A percentile compares a stretch with the other conserved stretches of the same genome.
phyloP scores from a whole-genome alignment of 2,797 vertebrate species.

The Myotis daubentonii region DNA sequence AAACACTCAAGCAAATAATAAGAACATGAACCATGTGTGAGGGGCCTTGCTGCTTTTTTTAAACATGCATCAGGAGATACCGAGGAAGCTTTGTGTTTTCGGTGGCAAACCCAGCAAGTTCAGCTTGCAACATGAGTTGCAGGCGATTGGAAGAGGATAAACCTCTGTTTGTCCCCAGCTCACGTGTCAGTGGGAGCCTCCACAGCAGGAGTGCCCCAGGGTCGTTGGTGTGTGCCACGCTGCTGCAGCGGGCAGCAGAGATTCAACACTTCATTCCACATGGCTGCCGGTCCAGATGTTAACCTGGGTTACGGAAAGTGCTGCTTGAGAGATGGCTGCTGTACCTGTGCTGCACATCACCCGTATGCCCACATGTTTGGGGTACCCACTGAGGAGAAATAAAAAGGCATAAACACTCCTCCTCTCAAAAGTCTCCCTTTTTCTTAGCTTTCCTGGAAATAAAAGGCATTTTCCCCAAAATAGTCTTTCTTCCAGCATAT shows the following conservation, averaged over 20 bases:
- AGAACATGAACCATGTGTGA: constrained; percentile 66
- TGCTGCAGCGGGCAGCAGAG: constrained; percentile 62
- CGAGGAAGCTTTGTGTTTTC: constrained; percentile 77
- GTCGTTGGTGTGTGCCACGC: constrained; percentile 52
- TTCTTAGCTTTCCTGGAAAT: constrained; percentile 74
- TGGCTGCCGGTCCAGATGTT: constrained; percentile 69
- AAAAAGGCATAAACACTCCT: constrained; percentile 72
- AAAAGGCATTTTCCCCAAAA: constrained; percentile 32
- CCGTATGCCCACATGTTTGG: not conserved
- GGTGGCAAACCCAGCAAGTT: constrained; percentile 75
- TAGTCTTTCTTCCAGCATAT: not conserved
- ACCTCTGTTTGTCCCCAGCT: constrained; percentile 72
- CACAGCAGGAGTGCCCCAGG: constrained; percentile 41
- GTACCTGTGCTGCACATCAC: constrained; percentile 16
- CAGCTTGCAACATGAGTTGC: constrained; percentile 75
- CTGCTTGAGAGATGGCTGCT: constrained; percentile 70
- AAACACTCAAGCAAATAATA: constrained; percentile 77
- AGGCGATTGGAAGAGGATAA: constrained; percentile 77
- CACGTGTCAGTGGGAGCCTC: constrained; percentile 50
- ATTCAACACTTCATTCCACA: constrained; percentile 70
- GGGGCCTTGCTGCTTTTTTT: constrained; percentile 78
- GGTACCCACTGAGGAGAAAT: constrained; percentile 63
- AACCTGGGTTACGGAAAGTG: constrained; percentile 57
- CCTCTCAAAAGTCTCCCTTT: constrained; percentile 76
- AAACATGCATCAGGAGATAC: constrained; percentile 74